Percentiles rank a stretch among this genome's conserved stretches.
phyloP scores from a whole-genome alignment of 2,113 vertebrate species.

The Poeciliopsis turrubarensis region DNA sequence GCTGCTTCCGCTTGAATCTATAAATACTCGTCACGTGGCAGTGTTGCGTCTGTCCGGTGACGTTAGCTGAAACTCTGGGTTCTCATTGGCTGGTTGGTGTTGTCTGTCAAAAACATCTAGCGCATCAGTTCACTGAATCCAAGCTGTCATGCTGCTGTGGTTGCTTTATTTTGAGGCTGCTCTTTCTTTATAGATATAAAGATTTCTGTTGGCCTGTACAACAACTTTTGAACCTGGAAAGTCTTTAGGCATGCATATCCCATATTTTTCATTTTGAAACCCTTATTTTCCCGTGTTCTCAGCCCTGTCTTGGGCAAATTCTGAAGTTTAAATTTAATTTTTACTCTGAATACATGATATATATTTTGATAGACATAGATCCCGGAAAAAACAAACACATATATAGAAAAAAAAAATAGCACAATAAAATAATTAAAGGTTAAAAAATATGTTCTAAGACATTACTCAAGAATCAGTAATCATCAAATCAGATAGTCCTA shows the following conservation, averaged over 20 bases:
- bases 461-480: too few relatives aligned
- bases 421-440: too few relatives aligned
- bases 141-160: not conserved
- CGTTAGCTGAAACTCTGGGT: accelerated
- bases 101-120: conserved; percentile 15
- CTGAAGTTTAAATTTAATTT: too few relatives aligned
- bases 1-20: conserved; percentile 70
- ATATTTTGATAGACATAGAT: too few relatives aligned
- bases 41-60: conserved; percentile 43
- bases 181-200: not conserved
- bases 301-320: too few relatives aligned
- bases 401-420: too few relatives aligned
- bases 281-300: too few relatives aligned
- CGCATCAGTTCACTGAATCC: not conserved
- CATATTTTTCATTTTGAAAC: not conserved
- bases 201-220: not conserved
- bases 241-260: not conserved
- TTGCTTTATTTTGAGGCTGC: not conserved
- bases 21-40: conserved; percentile 66
- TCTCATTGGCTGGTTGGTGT: conserved; percentile 39
- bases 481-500: too few relatives aligned
- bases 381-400: too few relatives aligned
- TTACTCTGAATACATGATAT: too few relatives aligned
- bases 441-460: too few relatives aligned
- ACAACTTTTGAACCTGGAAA: not conserved